Evolutionary conservation across 2,888 invertebrate species (phyloP), one percentile per base, ranked within the genome.

Genomic region (Erebia palarica): DNA sequence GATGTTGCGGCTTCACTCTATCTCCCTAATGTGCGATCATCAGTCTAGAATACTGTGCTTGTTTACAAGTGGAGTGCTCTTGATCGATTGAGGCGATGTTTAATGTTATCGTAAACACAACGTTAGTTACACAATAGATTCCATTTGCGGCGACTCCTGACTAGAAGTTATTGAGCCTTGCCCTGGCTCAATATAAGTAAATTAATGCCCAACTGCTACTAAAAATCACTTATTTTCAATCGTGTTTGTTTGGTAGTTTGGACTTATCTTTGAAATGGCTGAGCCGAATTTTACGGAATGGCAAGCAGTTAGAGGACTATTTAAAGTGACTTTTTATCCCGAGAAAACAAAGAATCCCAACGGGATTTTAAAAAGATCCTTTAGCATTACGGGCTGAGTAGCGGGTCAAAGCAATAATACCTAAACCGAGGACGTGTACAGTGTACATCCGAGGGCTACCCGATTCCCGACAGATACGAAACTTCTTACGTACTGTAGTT

Each of bases 131-230:
- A 9, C n/a, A 44, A 59, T 13, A 59, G 59, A 21, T 67, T 47
- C 59, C 36, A 68, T 55, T 49, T 51, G 42, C 13, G 58, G 42
- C 36, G n/a, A 61, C 16, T 59, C 42, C 7, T 44, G 16, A n/a
- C n/a, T n/a, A n/a, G n/a, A n/a, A n/a, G n/a, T 72, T 69, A 59
- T 27, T 63, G 18, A 58, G 61, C n/a, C 51, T 58, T 63, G 66
- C 42, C 42, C 59, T 42, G 16, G 42, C 11, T 60, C 0, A 8
- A 21, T 47, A 11, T 5, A 47, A 4, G 21, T 49, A 9, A 7
- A 27, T 58, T 21, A 21, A 57, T 21, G 11, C 0, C 11, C 4
- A 18, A 18, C 21, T 57, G 21, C 13, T 3, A 57, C 21, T 18
- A 57, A 57, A 27, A 57, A 27, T 4, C 11, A 11, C 11, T 21